Evolutionary conservation across 2,888 invertebrate genomes (phyloP).

Genomic region (Papilio protenor): DNA sequence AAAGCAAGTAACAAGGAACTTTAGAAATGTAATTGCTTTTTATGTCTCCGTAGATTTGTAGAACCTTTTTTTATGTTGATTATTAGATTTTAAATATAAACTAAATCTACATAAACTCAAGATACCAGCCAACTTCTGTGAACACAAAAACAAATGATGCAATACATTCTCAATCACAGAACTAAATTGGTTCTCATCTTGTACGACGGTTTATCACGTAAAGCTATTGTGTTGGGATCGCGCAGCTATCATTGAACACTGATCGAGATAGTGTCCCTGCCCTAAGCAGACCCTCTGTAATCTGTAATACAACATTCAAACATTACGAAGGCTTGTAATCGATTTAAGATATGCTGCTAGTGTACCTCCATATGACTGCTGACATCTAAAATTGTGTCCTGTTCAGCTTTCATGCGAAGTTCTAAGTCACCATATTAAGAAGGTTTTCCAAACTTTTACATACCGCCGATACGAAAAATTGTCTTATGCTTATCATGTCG

Average conservation of each 20-base stretch:
- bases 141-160: slow-evolving; percentile 17
- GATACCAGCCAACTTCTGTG: neutral
- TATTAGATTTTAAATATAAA: too few species aligned
- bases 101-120: neutral
- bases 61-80: too few species aligned
- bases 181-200: slow-evolving; percentile 29
- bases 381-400: too few species aligned
- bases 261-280: slow-evolving; percentile 41
- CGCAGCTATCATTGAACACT: slow-evolving; percentile 10
- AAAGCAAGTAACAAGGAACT: too few species aligned
- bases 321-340: neutral
- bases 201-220: slow-evolving; percentile 21
- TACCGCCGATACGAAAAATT: neutral
- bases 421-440: neutral
- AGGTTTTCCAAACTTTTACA: neutral
- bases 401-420: neutral
- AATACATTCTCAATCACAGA: slow-evolving; percentile 20
- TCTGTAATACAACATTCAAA: slow-evolving; percentile 12
- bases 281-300: slow-evolving; percentile 32
- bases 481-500: neutral
- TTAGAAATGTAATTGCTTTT: too few species aligned
- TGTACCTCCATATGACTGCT: too few species aligned
- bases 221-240: slow-evolving; percentile 23
- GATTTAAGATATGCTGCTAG: too few species aligned
- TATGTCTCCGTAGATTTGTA: too few species aligned